phyloP scores from a whole-genome alignment of 2,113 vertebrate species.

The Ammodytes dubius region DNA sequence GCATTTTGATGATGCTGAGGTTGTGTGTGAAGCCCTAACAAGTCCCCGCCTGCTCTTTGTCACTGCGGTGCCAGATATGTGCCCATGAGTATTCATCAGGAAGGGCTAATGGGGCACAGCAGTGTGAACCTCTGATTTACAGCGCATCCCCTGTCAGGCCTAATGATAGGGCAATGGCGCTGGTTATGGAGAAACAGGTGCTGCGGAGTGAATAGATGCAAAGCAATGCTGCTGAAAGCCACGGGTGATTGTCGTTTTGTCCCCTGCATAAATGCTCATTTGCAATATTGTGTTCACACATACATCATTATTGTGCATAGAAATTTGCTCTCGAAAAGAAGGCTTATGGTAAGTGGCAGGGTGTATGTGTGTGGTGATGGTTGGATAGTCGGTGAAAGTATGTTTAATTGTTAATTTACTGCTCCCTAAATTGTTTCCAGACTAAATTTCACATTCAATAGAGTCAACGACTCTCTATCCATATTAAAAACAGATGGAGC shows the following conservation, averaged over 20 bases:
- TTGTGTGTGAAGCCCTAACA: conserved; percentile 54
- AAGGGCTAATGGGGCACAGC: conserved; percentile 73
- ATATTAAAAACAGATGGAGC: conserved; percentile 53
- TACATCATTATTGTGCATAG: conserved; percentile 66
- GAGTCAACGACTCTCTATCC: neutral
- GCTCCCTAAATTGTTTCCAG: conserved; percentile 35
- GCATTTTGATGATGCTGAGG: conserved; percentile 38
- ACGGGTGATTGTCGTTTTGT: conserved; percentile 77
- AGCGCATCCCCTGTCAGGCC: conserved; percentile 67
- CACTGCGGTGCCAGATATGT: conserved; percentile 70
- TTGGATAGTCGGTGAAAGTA: conserved; percentile 23
- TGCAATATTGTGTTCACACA: conserved; percentile 70
- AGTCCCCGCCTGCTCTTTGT: conserved; percentile 60
- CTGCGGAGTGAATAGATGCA: conserved; percentile 72
- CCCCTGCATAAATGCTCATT: conserved; percentile 73
- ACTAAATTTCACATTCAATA: conserved; percentile 31
- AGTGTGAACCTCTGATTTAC: conserved; percentile 80
- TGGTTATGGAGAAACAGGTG: conserved; percentile 78
- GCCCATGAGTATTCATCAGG: conserved; percentile 82
- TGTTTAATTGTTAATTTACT: conserved; percentile 44
- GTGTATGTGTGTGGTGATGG: conserved; percentile 4
- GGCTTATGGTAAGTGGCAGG: conserved; percentile 19
- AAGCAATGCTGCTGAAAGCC: conserved; percentile 68
- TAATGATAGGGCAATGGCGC: conserved; percentile 73
- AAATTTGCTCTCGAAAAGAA: conserved; percentile 57